Conservation (phyloP, 2,797 vertebrate genomes). For the Tinamus major region DNA sequence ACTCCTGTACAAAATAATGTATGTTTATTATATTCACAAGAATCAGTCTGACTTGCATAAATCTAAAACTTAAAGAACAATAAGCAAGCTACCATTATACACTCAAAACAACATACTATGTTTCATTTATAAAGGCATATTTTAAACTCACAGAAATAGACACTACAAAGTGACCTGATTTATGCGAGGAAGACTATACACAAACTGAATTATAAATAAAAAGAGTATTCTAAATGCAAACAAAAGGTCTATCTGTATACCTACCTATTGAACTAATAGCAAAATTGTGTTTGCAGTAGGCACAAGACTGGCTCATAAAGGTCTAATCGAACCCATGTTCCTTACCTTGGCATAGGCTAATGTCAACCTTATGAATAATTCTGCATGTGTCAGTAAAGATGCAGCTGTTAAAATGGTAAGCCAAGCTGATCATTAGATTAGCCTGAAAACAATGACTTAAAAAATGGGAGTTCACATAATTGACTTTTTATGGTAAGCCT, state of each 20-base stretch:
- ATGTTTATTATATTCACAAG: conserved; percentile 14
- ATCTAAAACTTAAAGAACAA: not conserved
- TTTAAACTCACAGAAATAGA: conserved; percentile 2
- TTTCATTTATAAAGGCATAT: conserved; percentile 50
- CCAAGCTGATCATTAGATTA: conserved; percentile 32
- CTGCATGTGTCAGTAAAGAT: not conserved
- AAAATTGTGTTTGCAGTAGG: conserved; percentile 39
- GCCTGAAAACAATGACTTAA: conserved; percentile 8
- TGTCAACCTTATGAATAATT: conserved; percentile 55
- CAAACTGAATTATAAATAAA: conserved; percentile 14
- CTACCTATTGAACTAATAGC: not conserved
- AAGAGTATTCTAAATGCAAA: conserved; percentile 16
- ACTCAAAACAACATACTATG: conserved; percentile 30
- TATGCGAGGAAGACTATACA: not conserved
- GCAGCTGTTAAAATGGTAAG: conserved; percentile 47
- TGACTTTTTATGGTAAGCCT: not conserved
- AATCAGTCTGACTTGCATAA: not conserved
- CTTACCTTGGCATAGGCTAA: conserved; percentile 32
- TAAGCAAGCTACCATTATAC: not conserved
- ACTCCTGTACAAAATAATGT: not conserved
- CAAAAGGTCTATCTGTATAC: not conserved
- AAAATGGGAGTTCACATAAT: conserved; percentile 11
- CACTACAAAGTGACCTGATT: conserved; percentile 36
- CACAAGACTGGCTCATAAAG: conserved; percentile 44
- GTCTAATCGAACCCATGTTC: conserved; percentile 12